Percentiles rank a stretch among this genome's conserved stretches.
phyloP scores from a whole-genome alignment of 2,113 vertebrate genomes.

The Barnardius zonarius region DNA sequence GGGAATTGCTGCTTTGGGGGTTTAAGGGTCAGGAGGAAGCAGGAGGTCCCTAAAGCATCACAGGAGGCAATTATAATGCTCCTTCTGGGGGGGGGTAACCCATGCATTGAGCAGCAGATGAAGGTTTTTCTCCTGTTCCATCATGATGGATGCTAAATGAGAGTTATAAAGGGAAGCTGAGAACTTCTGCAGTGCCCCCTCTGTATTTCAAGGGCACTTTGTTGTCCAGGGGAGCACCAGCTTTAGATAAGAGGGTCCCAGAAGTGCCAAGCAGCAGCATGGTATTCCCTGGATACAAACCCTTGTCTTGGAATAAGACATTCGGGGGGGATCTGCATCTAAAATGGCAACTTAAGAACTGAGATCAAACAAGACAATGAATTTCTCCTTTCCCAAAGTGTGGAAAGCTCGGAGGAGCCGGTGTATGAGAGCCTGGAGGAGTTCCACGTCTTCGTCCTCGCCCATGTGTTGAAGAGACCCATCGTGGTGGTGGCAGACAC shows the following conservation, averaged over 20 bases:
- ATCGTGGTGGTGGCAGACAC: constrained; percentile 97
- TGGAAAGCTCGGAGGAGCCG: constrained; percentile 88
- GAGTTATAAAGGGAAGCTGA: not conserved
- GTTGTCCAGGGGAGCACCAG: not conserved
- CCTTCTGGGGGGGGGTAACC: not conserved
- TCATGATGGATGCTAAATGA: rapidly evolving
- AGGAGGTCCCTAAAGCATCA: rapidly evolving
- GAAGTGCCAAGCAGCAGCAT: not conserved
- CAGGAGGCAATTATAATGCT: not conserved
- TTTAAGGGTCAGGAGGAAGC: rapidly evolving
- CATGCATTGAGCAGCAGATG: rapidly evolving
- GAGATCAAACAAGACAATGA: not conserved
- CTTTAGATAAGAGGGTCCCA: not conserved
- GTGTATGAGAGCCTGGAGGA: constrained; percentile 98
- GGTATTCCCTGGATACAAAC: not conserved
- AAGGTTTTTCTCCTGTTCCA: rapidly evolving
- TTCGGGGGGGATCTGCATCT: not conserved
- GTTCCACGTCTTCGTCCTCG: constrained; percentile 94
- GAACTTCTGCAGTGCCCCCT: not conserved
- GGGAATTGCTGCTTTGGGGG: rapidly evolving
- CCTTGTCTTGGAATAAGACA: not conserved
- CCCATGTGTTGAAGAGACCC: constrained; percentile 89
- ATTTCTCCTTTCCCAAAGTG: constrained; percentile 58
- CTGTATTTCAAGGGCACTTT: not conserved
- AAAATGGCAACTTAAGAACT: not conserved